phyloP scores from a whole-genome alignment of 1,140 invertebrate species.

The Eriocheir sinensis region DNA sequence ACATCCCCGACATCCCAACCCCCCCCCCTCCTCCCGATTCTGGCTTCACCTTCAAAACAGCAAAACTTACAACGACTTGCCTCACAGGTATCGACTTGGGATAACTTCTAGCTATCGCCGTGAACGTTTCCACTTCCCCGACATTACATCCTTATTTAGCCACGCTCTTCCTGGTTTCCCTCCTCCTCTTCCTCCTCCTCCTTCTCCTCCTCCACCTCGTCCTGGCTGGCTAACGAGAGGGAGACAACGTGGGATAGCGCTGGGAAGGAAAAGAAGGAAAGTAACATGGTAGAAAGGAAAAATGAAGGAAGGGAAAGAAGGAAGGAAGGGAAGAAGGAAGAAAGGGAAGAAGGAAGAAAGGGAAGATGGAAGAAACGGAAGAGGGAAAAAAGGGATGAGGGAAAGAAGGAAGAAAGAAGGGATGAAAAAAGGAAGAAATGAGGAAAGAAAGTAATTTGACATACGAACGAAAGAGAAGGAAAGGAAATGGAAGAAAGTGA shows the following conservation, averaged over 20 bases:
- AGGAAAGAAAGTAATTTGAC: constrained; percentile 4
- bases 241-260: not conserved
- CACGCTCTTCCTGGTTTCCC: not conserved
- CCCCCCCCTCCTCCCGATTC: too few relatives aligned
- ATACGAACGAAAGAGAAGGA: too few relatives aligned
- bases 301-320: not conserved
- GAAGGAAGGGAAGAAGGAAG: not conserved
- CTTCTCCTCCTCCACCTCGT: not conserved
- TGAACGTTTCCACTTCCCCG: not conserved
- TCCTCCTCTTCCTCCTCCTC: not conserved
- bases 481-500: too few relatives aligned
- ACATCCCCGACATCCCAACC: too few relatives aligned
- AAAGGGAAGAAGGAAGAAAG: not conserved
- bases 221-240: not conserved
- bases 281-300: not conserved
- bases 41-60: not conserved
- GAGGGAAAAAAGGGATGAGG: not conserved
- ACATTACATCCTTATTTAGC: not conserved
- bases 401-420: not conserved
- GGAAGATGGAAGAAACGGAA: not conserved
- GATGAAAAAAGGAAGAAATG: too few relatives aligned
- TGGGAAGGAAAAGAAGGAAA: not conserved
- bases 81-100: not conserved
- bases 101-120: not conserved
- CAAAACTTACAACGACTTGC: not conserved